Percentiles rank a stretch among this genome's conserved stretches.
Conservation (phyloP, 2,113 vertebrate genomes). For the Phocoena sinus region DNA sequence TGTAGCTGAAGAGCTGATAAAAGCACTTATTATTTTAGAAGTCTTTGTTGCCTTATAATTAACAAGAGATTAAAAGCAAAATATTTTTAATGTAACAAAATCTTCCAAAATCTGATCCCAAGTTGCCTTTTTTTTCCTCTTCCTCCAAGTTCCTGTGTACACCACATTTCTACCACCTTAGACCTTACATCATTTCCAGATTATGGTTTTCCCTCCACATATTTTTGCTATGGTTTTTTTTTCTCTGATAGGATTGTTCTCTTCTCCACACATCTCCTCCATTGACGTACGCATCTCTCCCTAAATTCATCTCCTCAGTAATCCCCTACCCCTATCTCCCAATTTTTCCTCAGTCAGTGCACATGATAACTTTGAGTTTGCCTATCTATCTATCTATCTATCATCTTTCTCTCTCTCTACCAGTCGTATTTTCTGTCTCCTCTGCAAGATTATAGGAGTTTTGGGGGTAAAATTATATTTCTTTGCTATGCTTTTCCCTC, state of each 20-base stretch:
- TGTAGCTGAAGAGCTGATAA: not conserved
- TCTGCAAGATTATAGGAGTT: not conserved
- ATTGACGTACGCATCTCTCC: not conserved
- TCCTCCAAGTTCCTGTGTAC: not conserved
- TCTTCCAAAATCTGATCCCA: not conserved
- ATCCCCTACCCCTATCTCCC: accelerated
- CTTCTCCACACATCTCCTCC: not conserved
- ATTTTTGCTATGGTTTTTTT: not conserved
- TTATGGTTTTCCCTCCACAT: not conserved
- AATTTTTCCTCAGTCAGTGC: not conserved
- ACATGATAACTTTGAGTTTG: not conserved
- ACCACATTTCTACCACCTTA: not conserved
- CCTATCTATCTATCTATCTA: not conserved
- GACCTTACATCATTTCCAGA: not conserved
- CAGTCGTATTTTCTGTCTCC: not conserved
- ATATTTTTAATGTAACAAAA: not conserved
- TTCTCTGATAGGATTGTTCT: not conserved
- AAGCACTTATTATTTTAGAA: not conserved
- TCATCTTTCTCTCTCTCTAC: not conserved
- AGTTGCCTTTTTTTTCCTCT: not conserved
- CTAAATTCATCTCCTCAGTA: not conserved
- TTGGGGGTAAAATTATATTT: not conserved
- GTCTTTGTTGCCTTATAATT: not conserved
- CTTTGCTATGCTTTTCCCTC: not conserved
- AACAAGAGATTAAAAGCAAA: not conserved